Base-by-base conservation (phyloP, 1,140 invertebrate genomes). In the Pomacea maculata region DNA sequence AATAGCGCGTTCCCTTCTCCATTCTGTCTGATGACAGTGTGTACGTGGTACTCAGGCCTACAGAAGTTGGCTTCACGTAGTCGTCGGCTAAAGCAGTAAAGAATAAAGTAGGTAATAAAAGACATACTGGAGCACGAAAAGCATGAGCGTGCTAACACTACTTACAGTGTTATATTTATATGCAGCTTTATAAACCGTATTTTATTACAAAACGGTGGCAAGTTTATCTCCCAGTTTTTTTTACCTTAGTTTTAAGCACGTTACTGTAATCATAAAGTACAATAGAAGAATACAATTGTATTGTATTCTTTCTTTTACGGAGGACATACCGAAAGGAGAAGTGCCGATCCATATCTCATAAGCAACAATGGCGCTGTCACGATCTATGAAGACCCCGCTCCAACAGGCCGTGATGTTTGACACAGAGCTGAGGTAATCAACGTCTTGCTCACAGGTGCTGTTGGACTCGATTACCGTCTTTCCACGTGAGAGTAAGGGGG, bases 351-450 rank as follows among this genome's bases (percentile, higher is more conserved):
- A 80, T 0, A 87, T 75, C 55, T 57, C 34, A 70, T 82, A 85
- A 15, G 34, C 55, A 10, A 17, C 54, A 6, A 87, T 82, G 15
- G 71, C 64, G 79, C 82, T 85, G 78, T 85, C 80, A 25, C 55
- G n/a, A 34, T 87, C 86, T 21, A 29, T 65, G 71, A 87, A 87
- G 12, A 87, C 84, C 15, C 75, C 79, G 9, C 67, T 25, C 86
- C 86, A 87, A 73, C 85, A 86, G 15, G 81, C 75, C 3, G 67
- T 75, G 25, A 87, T 52, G 17, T 64, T n/a, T 10, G 54, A 67
- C 0, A n/a, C 45, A 21, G 72, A 75, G 11, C 70, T 83, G 14
- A 80, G 65, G 72, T 80, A 86, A 63, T 87, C 85, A 10, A 83
- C n/a, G 75, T 87, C 85, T 7, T n/a, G 14, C 19, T n/a, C 21